A percentile compares a stretch with the other conserved stretches of the same genome.
These are phyloP conservation scores for Hyposmocoma kahamanoa DNA, from an alignment of 1,140 invertebrate genomes.

Conservation along the genomic window DNA sequence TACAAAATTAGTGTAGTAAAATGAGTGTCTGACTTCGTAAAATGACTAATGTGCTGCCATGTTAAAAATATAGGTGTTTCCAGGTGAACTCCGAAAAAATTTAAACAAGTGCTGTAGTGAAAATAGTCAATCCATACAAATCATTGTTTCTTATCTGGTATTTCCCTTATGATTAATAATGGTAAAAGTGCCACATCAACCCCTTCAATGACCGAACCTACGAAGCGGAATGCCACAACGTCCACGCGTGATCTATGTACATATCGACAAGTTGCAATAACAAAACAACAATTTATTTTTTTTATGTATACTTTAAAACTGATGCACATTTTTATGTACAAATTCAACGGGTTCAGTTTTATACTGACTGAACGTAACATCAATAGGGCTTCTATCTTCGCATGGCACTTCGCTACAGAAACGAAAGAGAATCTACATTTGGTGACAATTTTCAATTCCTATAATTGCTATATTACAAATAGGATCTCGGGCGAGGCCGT, in stretches of 20 bases:
- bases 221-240: conserved; percentile 43
- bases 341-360: conserved; percentile 48
- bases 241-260: conserved; percentile 65
- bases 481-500: conserved; percentile 12
- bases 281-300: conserved; percentile 59
- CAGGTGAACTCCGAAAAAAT: conserved; percentile 49
- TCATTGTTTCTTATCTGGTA: conserved; percentile 36
- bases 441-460: conserved; percentile 37
- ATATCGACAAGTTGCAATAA: conserved; percentile 67
- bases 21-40: conserved; percentile 55
- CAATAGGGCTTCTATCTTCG: conserved; percentile 38
- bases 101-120: conserved; percentile 62
- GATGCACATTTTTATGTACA: conserved; percentile 60
- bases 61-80: conserved; percentile 55
- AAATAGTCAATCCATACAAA: conserved; percentile 53
- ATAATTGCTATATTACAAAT: conserved; percentile 39
- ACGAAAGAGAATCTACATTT: conserved; percentile 12
- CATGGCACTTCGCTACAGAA: conserved; percentile 38
- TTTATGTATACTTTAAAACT: conserved; percentile 59
- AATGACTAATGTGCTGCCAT: conserved; percentile 55
- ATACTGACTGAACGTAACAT: conserved; percentile 45
- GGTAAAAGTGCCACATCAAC: conserved; percentile 37
- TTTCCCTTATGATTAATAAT: conserved; percentile 29
- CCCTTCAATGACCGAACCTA: conserved; percentile 37
- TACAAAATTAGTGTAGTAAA: conserved; percentile 64